Evolutionary conservation across 2,888 invertebrate species (phyloP).

Genomic region (Alloplasta piceator): DNA sequence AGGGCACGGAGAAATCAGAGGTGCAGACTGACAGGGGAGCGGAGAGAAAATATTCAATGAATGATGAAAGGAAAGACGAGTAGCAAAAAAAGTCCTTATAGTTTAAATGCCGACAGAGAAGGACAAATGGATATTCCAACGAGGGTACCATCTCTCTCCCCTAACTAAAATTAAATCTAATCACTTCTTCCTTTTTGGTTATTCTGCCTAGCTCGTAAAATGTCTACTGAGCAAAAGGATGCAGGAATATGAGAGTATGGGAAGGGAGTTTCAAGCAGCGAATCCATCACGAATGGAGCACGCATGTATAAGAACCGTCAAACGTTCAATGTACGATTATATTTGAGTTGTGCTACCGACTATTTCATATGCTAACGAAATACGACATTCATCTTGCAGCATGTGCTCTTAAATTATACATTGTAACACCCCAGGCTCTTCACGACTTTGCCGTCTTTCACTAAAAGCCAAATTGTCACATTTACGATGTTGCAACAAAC

Average conservation of each 20-base stretch:
- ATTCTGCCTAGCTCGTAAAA: constrained; percentile 49
- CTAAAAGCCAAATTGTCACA: too few relatives aligned
- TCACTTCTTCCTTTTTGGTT: constrained; percentile 45
- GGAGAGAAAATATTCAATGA: constrained; percentile 42
- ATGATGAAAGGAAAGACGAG: constrained; percentile 8
- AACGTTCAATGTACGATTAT: background rate
- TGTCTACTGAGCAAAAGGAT: constrained; percentile 7
- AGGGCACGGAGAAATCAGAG: constrained; percentile 31
- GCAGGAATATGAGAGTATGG: background rate
- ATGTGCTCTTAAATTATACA: too few relatives aligned
- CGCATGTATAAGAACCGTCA: background rate
- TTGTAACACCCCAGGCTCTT: too few relatives aligned
- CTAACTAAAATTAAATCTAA: constrained; percentile 65
- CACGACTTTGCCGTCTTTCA: too few relatives aligned
- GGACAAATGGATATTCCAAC: background rate
- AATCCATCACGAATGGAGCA: background rate
- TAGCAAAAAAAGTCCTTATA: constrained; percentile 12
- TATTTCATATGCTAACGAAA: too few relatives aligned
- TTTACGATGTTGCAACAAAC: too few relatives aligned
- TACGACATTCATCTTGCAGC: too few relatives aligned
- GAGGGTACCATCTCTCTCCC: constrained; percentile 30
- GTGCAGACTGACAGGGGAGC: constrained; percentile 42
- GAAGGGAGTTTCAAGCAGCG: background rate
- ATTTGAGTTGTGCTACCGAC: too few relatives aligned
- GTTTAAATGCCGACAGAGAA: background rate